phyloP scores from a whole-genome alignment of 2,888 invertebrate species.

The Tipula unca region DNA sequence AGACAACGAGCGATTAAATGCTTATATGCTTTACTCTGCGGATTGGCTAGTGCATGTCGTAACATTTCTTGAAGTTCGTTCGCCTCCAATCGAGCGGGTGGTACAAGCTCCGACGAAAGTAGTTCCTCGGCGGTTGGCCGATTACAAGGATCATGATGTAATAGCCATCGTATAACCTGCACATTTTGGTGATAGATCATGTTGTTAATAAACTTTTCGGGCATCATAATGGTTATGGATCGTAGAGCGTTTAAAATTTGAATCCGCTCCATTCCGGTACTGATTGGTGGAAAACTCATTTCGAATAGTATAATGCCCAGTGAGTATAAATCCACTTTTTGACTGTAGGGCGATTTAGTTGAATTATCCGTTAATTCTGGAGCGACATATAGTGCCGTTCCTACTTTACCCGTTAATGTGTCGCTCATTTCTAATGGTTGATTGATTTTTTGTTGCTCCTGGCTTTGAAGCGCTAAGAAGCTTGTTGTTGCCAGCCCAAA shows the following conservation, averaged over 20 bases:
- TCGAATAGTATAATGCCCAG: constrained; percentile 83
- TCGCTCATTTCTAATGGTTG: constrained; percentile 21
- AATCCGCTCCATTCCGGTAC: constrained; percentile 77
- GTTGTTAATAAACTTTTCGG: constrained; percentile 48
- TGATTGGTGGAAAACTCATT: constrained; percentile 69
- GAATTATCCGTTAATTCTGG: constrained; percentile 66
- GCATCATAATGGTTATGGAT: constrained; percentile 53
- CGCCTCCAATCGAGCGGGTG: constrained; percentile 79
- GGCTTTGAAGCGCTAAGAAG: constrained; percentile 43
- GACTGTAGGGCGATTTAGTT: constrained; percentile 62
- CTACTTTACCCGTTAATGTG: constrained; percentile 62
- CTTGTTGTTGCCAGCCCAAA: constrained; percentile 83
- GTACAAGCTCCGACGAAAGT: constrained; percentile 71
- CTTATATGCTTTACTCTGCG: constrained; percentile 70
- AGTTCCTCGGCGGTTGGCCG: constrained; percentile 83
- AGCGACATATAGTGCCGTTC: constrained; percentile 84
- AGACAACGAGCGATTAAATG: constrained; percentile 48
- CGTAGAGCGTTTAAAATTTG: constrained; percentile 61
- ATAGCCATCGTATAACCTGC: constrained; percentile 58
- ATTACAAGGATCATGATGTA: constrained; percentile 74
- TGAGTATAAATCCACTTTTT: constrained; percentile 74
- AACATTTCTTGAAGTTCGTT: constrained; percentile 75
- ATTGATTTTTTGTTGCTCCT: constrained; percentile 27
- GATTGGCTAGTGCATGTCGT: constrained; percentile 69
- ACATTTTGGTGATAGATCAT: constrained; percentile 15